A percentile compares a stretch with the other conserved stretches of the same genome.
Conservation (phyloP, 30 jellyfish, hydroid and myxozoan species). For the Hydractinia echinata region DNA sequence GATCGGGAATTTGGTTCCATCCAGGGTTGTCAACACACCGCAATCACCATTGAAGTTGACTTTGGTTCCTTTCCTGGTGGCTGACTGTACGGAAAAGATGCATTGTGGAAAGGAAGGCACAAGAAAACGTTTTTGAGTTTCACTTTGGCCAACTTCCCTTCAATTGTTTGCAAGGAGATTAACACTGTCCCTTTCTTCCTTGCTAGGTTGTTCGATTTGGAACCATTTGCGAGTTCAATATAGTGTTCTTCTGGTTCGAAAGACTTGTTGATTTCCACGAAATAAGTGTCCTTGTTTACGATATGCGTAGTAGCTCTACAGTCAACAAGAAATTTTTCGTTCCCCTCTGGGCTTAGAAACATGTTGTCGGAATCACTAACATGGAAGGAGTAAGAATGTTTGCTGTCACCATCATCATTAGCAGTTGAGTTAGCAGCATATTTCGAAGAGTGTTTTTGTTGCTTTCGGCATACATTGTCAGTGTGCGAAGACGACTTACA, state of each 20-base stretch:
- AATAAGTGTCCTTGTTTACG: neutral
- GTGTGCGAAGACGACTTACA: conserved; percentile 53
- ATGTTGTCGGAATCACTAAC: conserved; percentile 28
- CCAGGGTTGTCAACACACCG: conserved; percentile 29
- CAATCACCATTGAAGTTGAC: conserved; percentile 32
- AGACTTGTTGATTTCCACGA: conserved; percentile 20
- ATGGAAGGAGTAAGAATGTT: conserved; percentile 24
- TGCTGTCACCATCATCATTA: conserved; percentile 12
- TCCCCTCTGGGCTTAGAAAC: conserved; percentile 20
- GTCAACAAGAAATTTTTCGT: conserved; percentile 9
- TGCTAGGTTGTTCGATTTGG: conserved; percentile 54
- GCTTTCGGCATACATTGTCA: conserved; percentile 50
- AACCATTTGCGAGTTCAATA: conserved; percentile 56
- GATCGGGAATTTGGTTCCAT: conserved; percentile 35
- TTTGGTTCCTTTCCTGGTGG: conserved; percentile 36
- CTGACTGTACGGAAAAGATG: conserved; percentile 61
- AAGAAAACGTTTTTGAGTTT: conserved; percentile 44
- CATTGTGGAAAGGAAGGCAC: conserved; percentile 53
- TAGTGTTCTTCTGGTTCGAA: conserved; percentile 54
- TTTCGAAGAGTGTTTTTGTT: conserved; percentile 15
- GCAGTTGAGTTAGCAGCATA: conserved; percentile 34
- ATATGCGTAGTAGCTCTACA: conserved; percentile 31
- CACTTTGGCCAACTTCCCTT: conserved; percentile 35
- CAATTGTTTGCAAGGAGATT: conserved; percentile 7
- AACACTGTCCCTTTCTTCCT: conserved; percentile 46